Evolutionary conservation across 2,888 invertebrate genomes (phyloP).

Genomic region (Archips xylosteana): DNA sequence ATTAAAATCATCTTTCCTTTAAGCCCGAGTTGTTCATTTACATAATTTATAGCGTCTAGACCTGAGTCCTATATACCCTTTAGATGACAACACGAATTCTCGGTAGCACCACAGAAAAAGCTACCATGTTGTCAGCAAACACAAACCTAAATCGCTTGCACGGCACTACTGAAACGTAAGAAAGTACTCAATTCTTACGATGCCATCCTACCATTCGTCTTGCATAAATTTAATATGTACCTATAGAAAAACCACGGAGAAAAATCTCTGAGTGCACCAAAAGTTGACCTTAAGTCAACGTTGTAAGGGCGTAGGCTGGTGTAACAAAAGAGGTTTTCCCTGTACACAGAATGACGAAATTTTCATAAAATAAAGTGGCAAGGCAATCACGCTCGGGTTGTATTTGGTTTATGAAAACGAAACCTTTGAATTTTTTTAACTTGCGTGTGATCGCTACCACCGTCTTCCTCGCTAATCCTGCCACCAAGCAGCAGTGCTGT

Average conservation of each 20-base stretch:
- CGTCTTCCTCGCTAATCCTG: too few species aligned
- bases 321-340: not conserved
- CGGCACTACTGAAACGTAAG: not conserved
- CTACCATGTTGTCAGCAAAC: not conserved
- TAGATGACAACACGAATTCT: slow-evolving; percentile 12
- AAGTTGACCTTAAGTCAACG: not conserved
- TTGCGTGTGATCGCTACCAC: too few species aligned
- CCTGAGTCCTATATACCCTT: slow-evolving; percentile 9
- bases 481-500: too few species aligned
- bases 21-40: slow-evolving; percentile 38
- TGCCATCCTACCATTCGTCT: slow-evolving; percentile 20
- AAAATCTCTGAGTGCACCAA: not conserved
- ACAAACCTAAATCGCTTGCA: not conserved
- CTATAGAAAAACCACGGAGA: slow-evolving; percentile 1
- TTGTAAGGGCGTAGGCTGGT: not conserved
- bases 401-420: not conserved
- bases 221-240: slow-evolving; percentile 39
- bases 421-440: not conserved
- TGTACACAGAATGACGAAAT: slow-evolving; percentile 12
- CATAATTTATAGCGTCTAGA: slow-evolving; percentile 44
- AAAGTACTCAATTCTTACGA: slow-evolving; percentile 22
- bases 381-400: slow-evolving; percentile 10
- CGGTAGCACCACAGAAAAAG: not conserved
- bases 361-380: slow-evolving; percentile 26
- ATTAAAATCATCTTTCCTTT: slow-evolving; percentile 37